Base-by-base conservation (phyloP, 1,140 invertebrate genomes). In the Drosophila pectinifera region DNA sequence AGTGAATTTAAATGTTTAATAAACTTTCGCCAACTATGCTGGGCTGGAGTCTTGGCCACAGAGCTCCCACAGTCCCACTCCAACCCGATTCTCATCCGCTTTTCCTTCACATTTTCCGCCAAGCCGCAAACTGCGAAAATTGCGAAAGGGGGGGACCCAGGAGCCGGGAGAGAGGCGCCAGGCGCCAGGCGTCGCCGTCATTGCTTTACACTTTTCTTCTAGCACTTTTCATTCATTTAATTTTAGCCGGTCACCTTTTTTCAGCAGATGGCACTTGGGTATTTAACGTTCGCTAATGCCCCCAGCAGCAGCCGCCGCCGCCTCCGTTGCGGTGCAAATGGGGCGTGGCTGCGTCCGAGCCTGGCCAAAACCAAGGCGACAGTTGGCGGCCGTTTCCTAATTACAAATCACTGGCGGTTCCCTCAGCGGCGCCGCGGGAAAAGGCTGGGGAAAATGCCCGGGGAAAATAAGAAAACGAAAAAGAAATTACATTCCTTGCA, bases 341-440 rank as follows among this genome's bases (percentile, higher is more conserved):
- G 83, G 76, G 72, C 84, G 84, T 83, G 84, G 84, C 73, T 48
- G 45, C 56, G 65, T 58, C 51, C 69, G 34, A 58, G 61, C 48
- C 61, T 10, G 49, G 48, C 76, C 55, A 80, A 69, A 83, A 61
- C 59, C 77, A 89, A 78, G 69, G 85, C 86, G 86, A 90, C 88
- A 91, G 88, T 91, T 91, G 88, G 86, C 81, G 88, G 88, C 88
- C 82, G 82, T 90, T 91, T 91, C 88, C 88, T 90, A 91, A 91
- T 91, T 91, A 91, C 88, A 91, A 91, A 90, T 90, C 82, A 91
- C 74, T 81, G 81, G 84, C 70, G 73, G 70, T 49, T 70, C 72
- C 56, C 46, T 59, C 34, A 55, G 51, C 55, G 62, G 54, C 69
- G 73, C 69, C 74, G 64, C 45, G 61, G 31, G 45, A 57, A 31